Conservation (phyloP, 2,797 vertebrate genomes). For the Neolamprologus multifasciatus region DNA sequence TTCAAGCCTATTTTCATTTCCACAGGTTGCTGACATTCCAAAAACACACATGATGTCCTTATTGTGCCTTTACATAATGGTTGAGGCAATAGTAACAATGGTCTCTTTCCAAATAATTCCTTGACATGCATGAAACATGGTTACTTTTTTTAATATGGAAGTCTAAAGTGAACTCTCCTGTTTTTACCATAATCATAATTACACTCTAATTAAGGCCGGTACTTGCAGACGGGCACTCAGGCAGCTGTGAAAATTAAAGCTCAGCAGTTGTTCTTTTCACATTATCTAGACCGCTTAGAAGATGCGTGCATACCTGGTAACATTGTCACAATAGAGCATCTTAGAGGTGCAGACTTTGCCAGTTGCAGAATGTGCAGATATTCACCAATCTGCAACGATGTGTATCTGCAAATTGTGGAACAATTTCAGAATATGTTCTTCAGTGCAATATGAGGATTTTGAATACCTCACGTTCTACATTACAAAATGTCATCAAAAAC, state of each 20-base stretch:
- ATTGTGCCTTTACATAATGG: not conserved
- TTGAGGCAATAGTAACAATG: not conserved
- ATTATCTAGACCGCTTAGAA: not conserved
- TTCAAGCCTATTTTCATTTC: not conserved
- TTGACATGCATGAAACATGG: not conserved
- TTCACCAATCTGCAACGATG: not conserved
- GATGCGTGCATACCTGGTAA: not conserved
- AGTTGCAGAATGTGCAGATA: not conserved
- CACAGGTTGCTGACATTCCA: not conserved
- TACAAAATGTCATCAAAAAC: not conserved
- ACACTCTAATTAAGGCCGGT: not conserved
- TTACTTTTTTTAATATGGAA: not conserved
- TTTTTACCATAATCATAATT: not conserved
- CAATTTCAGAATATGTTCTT: not conserved
- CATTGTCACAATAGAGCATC: not conserved
- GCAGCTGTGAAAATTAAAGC: not conserved
- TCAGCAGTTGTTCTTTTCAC: not conserved
- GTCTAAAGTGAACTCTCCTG: not conserved
- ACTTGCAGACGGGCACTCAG: not conserved
- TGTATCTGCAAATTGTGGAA: not conserved
- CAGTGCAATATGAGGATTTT: not conserved
- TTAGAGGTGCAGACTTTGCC: not conserved
- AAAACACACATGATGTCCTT: not conserved
- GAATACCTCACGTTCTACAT: not conserved
- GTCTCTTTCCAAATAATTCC: not conserved